Conservation (phyloP, 2,113 vertebrate genomes). For the Xiphophorus hellerii region DNA sequence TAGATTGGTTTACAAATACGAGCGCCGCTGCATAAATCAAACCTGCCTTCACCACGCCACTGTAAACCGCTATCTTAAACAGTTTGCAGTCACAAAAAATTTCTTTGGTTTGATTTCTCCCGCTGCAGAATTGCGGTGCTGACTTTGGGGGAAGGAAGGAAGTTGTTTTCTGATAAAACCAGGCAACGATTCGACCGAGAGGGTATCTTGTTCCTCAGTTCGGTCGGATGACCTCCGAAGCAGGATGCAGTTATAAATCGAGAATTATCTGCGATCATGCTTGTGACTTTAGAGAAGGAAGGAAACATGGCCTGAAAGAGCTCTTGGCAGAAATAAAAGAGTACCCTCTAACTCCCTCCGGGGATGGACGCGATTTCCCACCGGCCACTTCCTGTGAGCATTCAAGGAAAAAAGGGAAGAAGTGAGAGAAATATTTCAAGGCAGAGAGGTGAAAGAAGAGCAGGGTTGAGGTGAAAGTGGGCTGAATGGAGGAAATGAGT, state of each 20-base stretch:
- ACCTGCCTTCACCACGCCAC: constrained; percentile 15
- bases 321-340: constrained; percentile 17
- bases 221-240: neutral
- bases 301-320: constrained; percentile 15
- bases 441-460: constrained; percentile 2
- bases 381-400: constrained; percentile 26
- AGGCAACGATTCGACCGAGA: neutral
- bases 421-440: constrained; percentile 17
- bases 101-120: constrained; percentile 1
- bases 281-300: constrained; percentile 5
- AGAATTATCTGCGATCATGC: constrained; percentile 10
- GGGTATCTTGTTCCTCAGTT: neutral
- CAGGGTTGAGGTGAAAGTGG: constrained; percentile 13
- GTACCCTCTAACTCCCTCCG: neutral
- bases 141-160: neutral
- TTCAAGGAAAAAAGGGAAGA: constrained; percentile 7
- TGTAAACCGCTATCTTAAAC: constrained; percentile 20
- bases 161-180: neutral
- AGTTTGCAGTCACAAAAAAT: neutral
- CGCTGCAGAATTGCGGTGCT: neutral
- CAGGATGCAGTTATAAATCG: constrained; percentile 1
- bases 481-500: constrained; percentile 26
- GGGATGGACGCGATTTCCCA: constrained; percentile 52
- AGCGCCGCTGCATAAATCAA: constrained; percentile 33
- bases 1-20: constrained; percentile 52